Conservation (phyloP, 1,140 invertebrate genomes). For the Zaprionus lachaisei region DNA sequence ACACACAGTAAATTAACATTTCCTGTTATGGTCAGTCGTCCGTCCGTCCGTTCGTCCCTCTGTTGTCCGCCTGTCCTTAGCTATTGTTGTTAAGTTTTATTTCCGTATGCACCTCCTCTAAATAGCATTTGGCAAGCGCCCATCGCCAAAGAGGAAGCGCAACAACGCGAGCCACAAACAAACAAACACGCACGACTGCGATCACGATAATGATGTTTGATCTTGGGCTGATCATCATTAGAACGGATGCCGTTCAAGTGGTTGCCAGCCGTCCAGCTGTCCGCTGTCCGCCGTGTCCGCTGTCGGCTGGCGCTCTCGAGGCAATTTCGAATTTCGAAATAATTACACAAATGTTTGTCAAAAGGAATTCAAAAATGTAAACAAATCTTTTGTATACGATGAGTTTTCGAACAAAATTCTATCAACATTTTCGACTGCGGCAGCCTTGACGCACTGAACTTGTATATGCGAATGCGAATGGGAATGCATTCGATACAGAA, state of each 20-base stretch:
- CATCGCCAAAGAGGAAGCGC: slow-evolving; percentile 79
- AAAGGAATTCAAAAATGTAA: slow-evolving; percentile 60
- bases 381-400: slow-evolving; percentile 39
- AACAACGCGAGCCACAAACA: slow-evolving; percentile 55
- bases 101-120: slow-evolving; percentile 73
- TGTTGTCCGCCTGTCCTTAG: too few relatives aligned
- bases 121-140: slow-evolving; percentile 76
- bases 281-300: slow-evolving; percentile 13
- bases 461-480: not conserved
- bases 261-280: slow-evolving; percentile 31
- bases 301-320: slow-evolving; percentile 49
- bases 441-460: slow-evolving; percentile 5
- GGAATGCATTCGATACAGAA: not conserved
- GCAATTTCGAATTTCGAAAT: slow-evolving; percentile 78
- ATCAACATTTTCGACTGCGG: slow-evolving; percentile 18
- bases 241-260: slow-evolving; percentile 25
- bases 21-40: slow-evolving; percentile 56
- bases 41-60: slow-evolving; percentile 32
- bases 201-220: slow-evolving; percentile 51
- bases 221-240: slow-evolving; percentile 26
- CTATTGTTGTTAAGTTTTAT: slow-evolving; percentile 21
- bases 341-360: slow-evolving; percentile 66
- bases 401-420: slow-evolving; percentile 22
- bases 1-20: slow-evolving; percentile 68
- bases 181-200: slow-evolving; percentile 14